A percentile compares a stretch with the other conserved stretches of the same genome.
Conservation (phyloP, 2,113 vertebrate genomes). For the Pygoscelis antarcticus region DNA sequence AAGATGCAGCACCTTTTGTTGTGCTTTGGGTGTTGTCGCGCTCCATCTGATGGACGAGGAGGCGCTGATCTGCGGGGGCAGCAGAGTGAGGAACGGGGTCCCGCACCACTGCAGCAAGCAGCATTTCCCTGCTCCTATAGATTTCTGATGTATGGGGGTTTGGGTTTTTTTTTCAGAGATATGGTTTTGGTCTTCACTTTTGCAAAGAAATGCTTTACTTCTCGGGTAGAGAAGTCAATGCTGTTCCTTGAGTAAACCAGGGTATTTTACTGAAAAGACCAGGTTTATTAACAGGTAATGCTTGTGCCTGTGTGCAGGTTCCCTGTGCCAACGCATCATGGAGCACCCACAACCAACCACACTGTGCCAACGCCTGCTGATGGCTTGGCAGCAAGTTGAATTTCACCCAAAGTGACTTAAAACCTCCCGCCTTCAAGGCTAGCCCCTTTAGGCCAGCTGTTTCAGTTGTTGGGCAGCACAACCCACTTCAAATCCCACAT, state of each 20-base stretch:
- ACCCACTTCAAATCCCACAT: rapidly evolving
- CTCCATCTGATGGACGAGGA: rapidly evolving
- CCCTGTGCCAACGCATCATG: rapidly evolving
- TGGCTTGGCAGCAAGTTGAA: rapidly evolving
- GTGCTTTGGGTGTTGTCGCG: not conserved
- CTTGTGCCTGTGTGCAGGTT: not conserved
- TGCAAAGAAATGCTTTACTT: not conserved
- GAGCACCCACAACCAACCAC: rapidly evolving
- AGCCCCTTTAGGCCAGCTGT: too few relatives aligned
- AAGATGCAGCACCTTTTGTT: not conserved
- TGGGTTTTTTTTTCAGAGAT: not conserved
- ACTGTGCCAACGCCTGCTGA: rapidly evolving
- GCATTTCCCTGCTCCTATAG: not conserved
- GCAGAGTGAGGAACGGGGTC: not conserved
- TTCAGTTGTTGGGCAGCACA: rapidly evolving
- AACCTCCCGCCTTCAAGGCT: not conserved
- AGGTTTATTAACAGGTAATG: rapidly evolving
- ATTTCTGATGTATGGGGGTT: too few relatives aligned
- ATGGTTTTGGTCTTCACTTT: not conserved
- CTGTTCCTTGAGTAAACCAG: not conserved
- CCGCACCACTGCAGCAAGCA: not conserved
- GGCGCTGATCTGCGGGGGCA: not conserved
- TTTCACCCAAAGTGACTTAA: not conserved
- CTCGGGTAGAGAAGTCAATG: not conserved
- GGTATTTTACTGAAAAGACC: not conserved